Base-by-base conservation (phyloP, 2,888 invertebrate species). In the Steinernema carpocapsae region DNA sequence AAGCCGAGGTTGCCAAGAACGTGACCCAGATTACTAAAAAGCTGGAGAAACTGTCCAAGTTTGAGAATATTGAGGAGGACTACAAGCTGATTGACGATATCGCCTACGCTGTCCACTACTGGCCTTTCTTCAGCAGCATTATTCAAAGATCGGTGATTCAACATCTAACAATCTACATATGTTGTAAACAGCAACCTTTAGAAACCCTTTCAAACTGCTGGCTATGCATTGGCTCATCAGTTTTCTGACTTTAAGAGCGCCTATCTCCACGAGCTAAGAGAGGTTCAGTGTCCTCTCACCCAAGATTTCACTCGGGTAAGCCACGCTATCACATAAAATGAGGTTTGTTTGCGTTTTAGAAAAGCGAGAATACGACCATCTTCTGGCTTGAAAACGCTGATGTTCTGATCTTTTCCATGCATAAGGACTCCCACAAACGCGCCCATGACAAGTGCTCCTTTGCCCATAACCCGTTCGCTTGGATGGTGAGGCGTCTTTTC, bases 401-500 rank as follows among this genome's bases (percentile, higher is more conserved):
- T 10, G 14, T 29, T 6, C 64, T 64, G 12, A 64, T 64, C 17
- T 64, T 64, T 32, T 64, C 64, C 1, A 64, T 64, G 64, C 64
- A 64, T 32, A 64, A 64, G 64, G 64, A 64, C n/a, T 64, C 29
- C 17, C 64, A 64, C 37, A 29, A 64, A 17, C 24, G 17, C 2
- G 64, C 64, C 32, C 64, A 64, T 32, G 64, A 64, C 19, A 64
- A 64, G 64, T 64, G 64, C 32, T 29, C 24, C 14, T 64, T 64
- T 26, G 64, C 29, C 29, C 24, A 10, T 29, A 29, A 64, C 32
- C 12, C 64, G 12, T n/a, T n/a, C 26, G 22, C 37, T 17, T 64
- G 64, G 64, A 37, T 29, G 29, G 64, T 64, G 19, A 32, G 64
- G 1, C 17, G 6, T 14, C 64, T 29, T 10, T 4, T 52, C 24